phyloP scores from a whole-genome alignment of 1,140 invertebrate genomes.

The Heliconius hewitsoni region DNA sequence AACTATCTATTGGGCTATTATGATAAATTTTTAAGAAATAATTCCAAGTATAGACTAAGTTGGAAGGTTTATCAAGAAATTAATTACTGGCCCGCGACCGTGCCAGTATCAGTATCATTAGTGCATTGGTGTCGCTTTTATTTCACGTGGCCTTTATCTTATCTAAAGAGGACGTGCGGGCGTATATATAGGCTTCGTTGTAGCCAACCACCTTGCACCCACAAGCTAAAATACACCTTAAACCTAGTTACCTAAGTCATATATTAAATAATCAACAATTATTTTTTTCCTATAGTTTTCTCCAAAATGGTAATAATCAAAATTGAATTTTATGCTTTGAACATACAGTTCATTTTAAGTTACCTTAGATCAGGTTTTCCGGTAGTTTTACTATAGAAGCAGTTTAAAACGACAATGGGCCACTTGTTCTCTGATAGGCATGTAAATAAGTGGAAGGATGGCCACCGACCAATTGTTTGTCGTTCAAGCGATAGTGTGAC shows the following conservation, averaged over 20 bases:
- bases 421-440: conserved; percentile 73
- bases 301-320: conserved; percentile 28
- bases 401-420: conserved; percentile 70
- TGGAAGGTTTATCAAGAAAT: conserved; percentile 57
- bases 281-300: conserved; percentile 62
- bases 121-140: conserved; percentile 75
- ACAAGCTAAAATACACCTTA: conserved; percentile 44
- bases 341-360: conserved; percentile 48
- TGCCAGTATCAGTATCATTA: conserved; percentile 68
- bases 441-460: conserved; percentile 78
- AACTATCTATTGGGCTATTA: background rate
- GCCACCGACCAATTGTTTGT: conserved; percentile 67
- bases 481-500: conserved; percentile 51
- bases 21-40: background rate
- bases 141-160: conserved; percentile 77
- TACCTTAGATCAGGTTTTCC: conserved; percentile 55
- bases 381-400: conserved; percentile 67
- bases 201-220: conserved; percentile 46
- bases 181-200: conserved; percentile 70
- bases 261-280: conserved; percentile 25
- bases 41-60: background rate
- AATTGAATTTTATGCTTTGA: background rate
- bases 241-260: conserved; percentile 6
- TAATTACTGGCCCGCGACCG: conserved; percentile 65
- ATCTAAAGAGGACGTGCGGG: conserved; percentile 81